Percentiles rank a stretch among this genome's conserved stretches.
Conservation (phyloP, 2,113 vertebrate genomes). For the Zapornia atra region DNA sequence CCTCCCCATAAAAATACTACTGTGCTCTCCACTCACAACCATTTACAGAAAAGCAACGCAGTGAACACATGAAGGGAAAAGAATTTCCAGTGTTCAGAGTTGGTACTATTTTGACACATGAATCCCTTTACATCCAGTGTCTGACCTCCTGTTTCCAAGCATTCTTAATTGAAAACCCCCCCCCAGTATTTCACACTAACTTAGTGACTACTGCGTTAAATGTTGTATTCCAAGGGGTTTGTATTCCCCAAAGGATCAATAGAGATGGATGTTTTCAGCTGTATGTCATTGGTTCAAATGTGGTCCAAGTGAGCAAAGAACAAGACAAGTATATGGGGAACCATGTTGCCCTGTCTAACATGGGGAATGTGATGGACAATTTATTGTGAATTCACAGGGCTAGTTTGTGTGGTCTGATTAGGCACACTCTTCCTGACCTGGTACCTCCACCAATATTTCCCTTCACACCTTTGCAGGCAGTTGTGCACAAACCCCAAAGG, state of each 20-base stretch:
- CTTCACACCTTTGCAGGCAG: background rate
- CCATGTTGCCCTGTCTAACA: background rate
- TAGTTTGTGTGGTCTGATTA: background rate
- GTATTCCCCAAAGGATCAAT: background rate
- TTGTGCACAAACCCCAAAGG: background rate
- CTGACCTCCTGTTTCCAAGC: background rate
- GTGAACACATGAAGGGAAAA: background rate
- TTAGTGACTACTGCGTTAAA: background rate
- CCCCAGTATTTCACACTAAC: background rate
- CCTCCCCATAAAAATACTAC: background rate
- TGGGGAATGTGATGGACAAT: background rate
- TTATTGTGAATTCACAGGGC: background rate
- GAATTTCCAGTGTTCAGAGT: background rate
- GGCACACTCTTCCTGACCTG: background rate
- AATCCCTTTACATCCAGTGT: background rate
- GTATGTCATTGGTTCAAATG: background rate
- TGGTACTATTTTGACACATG: background rate
- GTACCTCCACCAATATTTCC: background rate
- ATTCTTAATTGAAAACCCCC: background rate
- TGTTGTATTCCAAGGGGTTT: background rate
- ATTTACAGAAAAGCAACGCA: background rate
- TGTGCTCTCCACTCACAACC: background rate
- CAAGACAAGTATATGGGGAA: rapidly evolving
- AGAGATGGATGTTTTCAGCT: background rate
- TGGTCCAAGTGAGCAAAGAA: background rate